These are phyloP conservation scores for Anoura caudifer DNA, from an alignment of 2,113 vertebrate species.

Conservation along the genomic window DNA sequence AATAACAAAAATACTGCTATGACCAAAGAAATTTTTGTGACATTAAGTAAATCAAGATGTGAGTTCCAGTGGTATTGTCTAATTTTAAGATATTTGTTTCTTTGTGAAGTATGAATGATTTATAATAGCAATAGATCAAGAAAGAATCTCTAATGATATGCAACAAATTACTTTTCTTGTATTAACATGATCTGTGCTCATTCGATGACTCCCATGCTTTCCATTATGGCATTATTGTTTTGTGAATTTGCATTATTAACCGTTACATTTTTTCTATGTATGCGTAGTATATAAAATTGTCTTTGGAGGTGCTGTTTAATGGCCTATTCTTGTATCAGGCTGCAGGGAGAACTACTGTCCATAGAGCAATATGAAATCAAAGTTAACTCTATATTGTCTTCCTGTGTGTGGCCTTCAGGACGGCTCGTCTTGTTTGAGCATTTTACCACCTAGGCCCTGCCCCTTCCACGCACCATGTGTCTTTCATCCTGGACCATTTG, in stretches of 20 bases:
- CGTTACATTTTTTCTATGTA: not conserved
- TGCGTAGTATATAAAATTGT: not conserved
- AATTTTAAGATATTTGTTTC: slow-evolving; percentile 37
- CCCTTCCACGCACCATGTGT: accelerated
- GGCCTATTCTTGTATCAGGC: not conserved
- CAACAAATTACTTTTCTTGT: slow-evolving; percentile 46
- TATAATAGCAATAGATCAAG: not conserved
- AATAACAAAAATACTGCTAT: not conserved
- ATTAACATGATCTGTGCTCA: not conserved
- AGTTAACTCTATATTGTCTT: not conserved
- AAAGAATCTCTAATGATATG: slow-evolving; percentile 2
- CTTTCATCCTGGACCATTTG: not conserved
- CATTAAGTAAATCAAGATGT: slow-evolving; percentile 28
- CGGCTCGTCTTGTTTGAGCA: not conserved
- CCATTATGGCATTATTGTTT: slow-evolving; percentile 20
- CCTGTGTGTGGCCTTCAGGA: not conserved
- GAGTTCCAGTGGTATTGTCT: not conserved
- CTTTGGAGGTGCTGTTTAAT: not conserved
- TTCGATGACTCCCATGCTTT: not conserved
- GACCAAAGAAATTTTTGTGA: slow-evolving; percentile 7
- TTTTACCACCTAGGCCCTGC: not conserved
- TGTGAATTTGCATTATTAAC: slow-evolving; percentile 16
- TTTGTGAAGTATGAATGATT: not conserved
- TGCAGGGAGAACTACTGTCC: not conserved
- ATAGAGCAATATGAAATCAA: not conserved